Evolutionary conservation across 2,888 invertebrate species (phyloP).

Genomic region (Meiosimyza decipiens): DNA sequence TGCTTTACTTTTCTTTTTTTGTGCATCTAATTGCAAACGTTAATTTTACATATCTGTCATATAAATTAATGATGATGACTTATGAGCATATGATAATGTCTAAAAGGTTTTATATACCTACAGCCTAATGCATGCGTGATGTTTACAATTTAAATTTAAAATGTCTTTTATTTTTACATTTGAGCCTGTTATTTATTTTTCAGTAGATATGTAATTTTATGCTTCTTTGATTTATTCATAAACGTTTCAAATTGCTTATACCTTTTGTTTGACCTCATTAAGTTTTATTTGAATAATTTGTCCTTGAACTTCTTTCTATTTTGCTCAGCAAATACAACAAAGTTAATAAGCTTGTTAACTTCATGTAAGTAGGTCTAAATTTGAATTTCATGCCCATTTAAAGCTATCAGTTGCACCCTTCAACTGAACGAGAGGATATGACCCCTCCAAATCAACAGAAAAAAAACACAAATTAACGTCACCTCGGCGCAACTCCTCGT

Average conservation of each 20-base stretch:
- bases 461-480: not conserved
- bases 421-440: slow-evolving; percentile 39
- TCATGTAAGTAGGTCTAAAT: slow-evolving; percentile 31
- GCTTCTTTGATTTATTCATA: too few relatives aligned
- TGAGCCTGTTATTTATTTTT: slow-evolving; percentile 45
- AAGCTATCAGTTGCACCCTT: slow-evolving; percentile 44
- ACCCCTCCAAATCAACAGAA: not conserved
- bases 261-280: too few relatives aligned
- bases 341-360: slow-evolving; percentile 19
- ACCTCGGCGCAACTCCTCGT: slow-evolving; percentile 42
- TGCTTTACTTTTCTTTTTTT: too few relatives aligned
- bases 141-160: slow-evolving; percentile 42
- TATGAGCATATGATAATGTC: too few relatives aligned
- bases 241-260: too few relatives aligned
- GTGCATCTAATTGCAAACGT: too few relatives aligned
- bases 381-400: slow-evolving; percentile 28
- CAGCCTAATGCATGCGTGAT: not conserved
- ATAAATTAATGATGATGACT: too few relatives aligned
- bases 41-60: too few relatives aligned
- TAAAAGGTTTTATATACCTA: too few relatives aligned
- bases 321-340: not conserved
- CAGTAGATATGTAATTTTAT: too few relatives aligned
- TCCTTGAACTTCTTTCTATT: slow-evolving; percentile 53
- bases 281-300: slow-evolving; percentile 30
- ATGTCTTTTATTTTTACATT: slow-evolving; percentile 51